Evolutionary conservation across 2,113 vertebrate species (phyloP).

Genomic region (Typhlomys cinereus): DNA sequence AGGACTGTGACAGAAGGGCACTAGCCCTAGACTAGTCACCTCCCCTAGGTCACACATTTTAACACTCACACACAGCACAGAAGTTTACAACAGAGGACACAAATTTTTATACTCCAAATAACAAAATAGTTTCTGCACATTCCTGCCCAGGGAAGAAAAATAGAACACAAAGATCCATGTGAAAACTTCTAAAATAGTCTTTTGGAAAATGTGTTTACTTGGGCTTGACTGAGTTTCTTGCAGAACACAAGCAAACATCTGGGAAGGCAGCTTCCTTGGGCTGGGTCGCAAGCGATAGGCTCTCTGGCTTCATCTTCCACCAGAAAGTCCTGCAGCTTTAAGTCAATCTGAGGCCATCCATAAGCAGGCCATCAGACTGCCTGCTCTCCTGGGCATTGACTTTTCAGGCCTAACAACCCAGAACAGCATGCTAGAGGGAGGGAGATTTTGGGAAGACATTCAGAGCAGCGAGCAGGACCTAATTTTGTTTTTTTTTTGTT

Average conservation of each 20-base stretch:
- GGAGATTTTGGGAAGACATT: not conserved
- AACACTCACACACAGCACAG: too few species aligned
- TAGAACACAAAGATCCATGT: not conserved
- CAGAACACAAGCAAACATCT: not conserved
- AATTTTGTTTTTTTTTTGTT: too few species aligned
- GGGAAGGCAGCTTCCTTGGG: not conserved
- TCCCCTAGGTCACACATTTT: too few species aligned
- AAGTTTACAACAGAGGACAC: too few species aligned
- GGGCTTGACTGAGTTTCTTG: conserved; percentile 1
- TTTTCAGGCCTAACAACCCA: not conserved
- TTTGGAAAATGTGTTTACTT: not conserved
- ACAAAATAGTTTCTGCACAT: not conserved
- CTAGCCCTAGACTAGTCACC: too few species aligned
- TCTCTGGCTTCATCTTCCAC: not conserved
- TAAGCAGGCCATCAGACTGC: not conserved
- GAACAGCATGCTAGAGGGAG: not conserved
- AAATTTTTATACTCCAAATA: not conserved
- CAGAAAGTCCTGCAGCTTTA: not conserved
- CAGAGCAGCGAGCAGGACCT: not conserved
- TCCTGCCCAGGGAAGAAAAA: not conserved
- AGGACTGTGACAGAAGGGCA: too few species aligned
- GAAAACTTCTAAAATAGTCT: too few species aligned
- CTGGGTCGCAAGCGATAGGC: not conserved
- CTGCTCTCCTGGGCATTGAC: not conserved
- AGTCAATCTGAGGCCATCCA: not conserved